Percentiles rank a stretch among this genome's conserved stretches.
Conservation (phyloP, 1,140 invertebrate genomes). For the Aphis gossypii region DNA sequence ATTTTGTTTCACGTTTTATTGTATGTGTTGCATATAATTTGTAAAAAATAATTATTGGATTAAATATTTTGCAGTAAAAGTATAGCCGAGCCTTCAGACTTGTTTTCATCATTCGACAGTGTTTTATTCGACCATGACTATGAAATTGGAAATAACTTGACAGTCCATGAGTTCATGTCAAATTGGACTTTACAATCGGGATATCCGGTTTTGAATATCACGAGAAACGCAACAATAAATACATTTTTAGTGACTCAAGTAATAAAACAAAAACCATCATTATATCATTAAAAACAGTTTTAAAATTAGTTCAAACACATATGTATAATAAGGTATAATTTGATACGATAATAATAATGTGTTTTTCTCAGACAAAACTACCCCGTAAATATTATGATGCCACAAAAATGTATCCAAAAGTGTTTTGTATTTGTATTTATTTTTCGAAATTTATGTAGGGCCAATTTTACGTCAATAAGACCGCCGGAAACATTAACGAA, state of each 20-base stretch:
- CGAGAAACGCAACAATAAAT: slow-evolving; percentile 62
- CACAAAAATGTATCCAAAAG: neutral
- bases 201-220: slow-evolving; percentile 74
- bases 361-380: neutral
- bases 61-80: neutral
- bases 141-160: neutral
- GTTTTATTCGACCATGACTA: fast-evolving
- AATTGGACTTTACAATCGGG: slow-evolving; percentile 79
- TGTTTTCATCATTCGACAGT: neutral
- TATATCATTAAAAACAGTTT: neutral
- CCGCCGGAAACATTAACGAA: neutral
- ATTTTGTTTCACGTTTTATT: neutral
- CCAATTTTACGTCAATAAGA: neutral
- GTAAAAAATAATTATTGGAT: neutral
- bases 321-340: neutral
- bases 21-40: neutral
- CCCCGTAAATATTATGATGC: neutral
- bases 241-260: slow-evolving; percentile 38
- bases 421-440: neutral
- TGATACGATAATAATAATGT: neutral
- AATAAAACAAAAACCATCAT: neutral
- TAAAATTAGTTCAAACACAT: neutral
- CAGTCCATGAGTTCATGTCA: slow-evolving; percentile 67
- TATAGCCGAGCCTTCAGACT: neutral
- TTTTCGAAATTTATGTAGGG: neutral